Evolutionary conservation across 2,797 vertebrate species (phyloP), one percentile per base, ranked within the genome.

Genomic region (Cuculus canorus): DNA sequence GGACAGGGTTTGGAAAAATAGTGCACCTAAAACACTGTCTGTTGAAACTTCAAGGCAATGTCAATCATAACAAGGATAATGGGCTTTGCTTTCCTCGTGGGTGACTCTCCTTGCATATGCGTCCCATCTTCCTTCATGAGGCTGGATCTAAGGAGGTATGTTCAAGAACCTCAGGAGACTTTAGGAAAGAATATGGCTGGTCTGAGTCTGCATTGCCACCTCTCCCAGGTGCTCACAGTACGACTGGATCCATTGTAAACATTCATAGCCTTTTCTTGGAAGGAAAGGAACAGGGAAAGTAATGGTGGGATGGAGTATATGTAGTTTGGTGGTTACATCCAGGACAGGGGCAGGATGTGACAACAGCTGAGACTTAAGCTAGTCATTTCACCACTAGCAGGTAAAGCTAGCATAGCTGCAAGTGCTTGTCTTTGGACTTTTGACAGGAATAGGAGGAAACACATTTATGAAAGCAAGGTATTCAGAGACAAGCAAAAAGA

Each of bases 61-160:
- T 50, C 22, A 32, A 3, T 30, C 2, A 1, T 28, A 59, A n/a
- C 27, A 45, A 57, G 12, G 17, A 7, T 35, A 64, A 56, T 0
- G 10, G 43, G 32, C 25, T 78, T 77, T 35, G 4, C 12, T 72
- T 82, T 66, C 39, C 11, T 59, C 1, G 0, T 2, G 4, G 9
- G 17, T 19, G 5, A 8, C 6, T 32, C n/a, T 41, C 11, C 28
- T 39, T 0, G 0, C 3, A 33, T 21, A 7, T 5, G 9, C 1
- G 11, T 13, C 27, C 41, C 54, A 11, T 53, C 21, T 60, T 59
- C 28, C 13, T 70, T 6, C 28, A 28, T 10, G 59, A 80, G 33
- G 5, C 21, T 77, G 68, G 4, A 5, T 85, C 53, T 54, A 17
- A 84, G 76, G 8, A 53, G 4, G 3, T 50, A 5, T 28, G 17